Base-by-base conservation (phyloP, 2,113 vertebrate species). In the Ancistrus triradiatus region DNA sequence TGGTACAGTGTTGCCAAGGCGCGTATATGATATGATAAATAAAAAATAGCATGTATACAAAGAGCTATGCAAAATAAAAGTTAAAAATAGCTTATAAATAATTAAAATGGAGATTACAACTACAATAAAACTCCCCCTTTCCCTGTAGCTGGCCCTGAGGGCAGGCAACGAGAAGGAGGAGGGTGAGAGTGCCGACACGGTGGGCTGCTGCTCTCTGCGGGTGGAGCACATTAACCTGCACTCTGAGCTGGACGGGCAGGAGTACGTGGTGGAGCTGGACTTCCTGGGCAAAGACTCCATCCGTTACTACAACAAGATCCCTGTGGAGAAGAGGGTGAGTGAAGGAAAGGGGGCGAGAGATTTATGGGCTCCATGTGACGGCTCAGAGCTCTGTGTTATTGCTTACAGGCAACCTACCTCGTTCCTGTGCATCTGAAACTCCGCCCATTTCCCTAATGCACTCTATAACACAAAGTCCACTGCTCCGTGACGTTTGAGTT, bases 81-180 rank as follows among this genome's bases (percentile, higher is more conserved):
- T n/a, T n/a, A n/a, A n/a, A n/a, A n/a, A n/a, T n/a, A n/a, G n/a
- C n/a, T n/a, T n/a, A n/a, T n/a, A n/a, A n/a, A n/a, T n/a, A n/a
- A n/a, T n/a, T n/a, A n/a, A n/a, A n/a, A n/a, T n/a, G n/a, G n/a
- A n/a, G n/a, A n/a, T n/a, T n/a, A n/a, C n/a, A n/a, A n/a, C n/a
- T n/a, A n/a, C n/a, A n/a, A n/a, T n/a, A n/a, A n/a, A n/a, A n/a
- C n/a, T n/a, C n/a, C n/a, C n/a, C n/a, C n/a, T n/a, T n/a, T n/a
- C n/a, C n/a, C n/a, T 48, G 27, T 51, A 98, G 95, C 88, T 98
- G 82, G 93, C 95, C 58, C 78, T 98, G 81, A 93, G 95, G 87
- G 95, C 94, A 57, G 95, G 95, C 19, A 98, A 98, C 33, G 95
- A 98, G 79, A 98, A 98, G 78, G 95, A 98, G 65, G 95, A 98